A percentile compares a stretch with the other conserved stretches of the same genome.
phyloP scores from a whole-genome alignment of 2,797 vertebrate species.

The Tokudaia tokunoshimensis region DNA sequence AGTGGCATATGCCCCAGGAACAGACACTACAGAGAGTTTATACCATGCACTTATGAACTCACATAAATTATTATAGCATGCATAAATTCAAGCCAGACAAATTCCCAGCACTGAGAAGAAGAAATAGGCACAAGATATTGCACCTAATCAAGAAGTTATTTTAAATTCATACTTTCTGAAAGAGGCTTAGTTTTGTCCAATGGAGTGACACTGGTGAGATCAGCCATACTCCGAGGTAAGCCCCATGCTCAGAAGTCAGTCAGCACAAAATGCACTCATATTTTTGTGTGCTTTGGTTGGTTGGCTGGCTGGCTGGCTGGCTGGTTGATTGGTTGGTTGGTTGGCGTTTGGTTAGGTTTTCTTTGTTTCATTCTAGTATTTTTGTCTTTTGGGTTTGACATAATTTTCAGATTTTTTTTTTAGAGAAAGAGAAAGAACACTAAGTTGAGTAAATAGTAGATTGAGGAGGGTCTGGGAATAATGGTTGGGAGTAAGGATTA shows the following conservation, averaged over 20 bases:
- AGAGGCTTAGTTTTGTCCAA: not conserved
- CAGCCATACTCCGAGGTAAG: not conserved
- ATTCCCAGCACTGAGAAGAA: not conserved
- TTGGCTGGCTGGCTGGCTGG: not conserved
- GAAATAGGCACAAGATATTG: not conserved
- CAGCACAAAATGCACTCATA: not conserved
- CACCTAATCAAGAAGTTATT: not conserved
- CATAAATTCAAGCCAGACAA: not conserved
- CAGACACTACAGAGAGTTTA: not conserved
- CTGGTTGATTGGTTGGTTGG: not conserved
- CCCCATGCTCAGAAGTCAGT: not conserved
- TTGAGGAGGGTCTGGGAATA: not conserved
- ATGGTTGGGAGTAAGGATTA: not conserved
- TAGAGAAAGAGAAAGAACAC: not conserved
- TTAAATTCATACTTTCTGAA: not conserved
- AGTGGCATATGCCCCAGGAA: not conserved
- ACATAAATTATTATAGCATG: not conserved
- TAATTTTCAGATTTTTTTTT: not conserved
- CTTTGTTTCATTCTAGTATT: not conserved
- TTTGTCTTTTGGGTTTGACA: not conserved
- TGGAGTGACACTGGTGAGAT: not conserved
- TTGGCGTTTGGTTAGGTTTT: not conserved
- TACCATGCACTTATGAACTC: not conserved
- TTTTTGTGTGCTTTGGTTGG: not conserved
- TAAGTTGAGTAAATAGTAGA: not conserved